These are phyloP conservation scores for Naja naja DNA, from an alignment of 2,113 vertebrate species.

Conservation along the genomic window DNA sequence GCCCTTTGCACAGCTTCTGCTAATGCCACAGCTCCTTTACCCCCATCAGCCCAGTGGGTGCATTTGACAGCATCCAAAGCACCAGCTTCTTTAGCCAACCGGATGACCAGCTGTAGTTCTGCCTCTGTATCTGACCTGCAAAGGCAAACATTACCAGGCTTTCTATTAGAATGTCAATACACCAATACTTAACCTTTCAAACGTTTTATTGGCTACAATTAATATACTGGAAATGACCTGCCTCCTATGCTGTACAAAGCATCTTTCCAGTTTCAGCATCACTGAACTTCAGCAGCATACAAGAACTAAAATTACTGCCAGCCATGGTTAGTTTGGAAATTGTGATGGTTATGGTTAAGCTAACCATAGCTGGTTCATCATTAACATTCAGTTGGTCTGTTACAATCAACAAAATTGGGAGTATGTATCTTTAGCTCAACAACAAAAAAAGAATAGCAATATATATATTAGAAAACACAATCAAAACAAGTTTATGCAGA, in stretches of 20 bases:
- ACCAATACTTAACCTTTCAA: not conserved
- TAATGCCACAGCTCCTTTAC: slow-evolving; percentile 82
- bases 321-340: not conserved
- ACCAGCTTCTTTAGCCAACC: slow-evolving; percentile 82
- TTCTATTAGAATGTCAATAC: not conserved
- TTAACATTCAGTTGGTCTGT: not conserved
- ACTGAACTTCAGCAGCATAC: not conserved
- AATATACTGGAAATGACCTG: not conserved
- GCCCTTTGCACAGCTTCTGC: slow-evolving; percentile 87
- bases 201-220: not conserved
- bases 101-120: slow-evolving; percentile 84
- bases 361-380: not conserved
- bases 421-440: no score
- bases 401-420: no score
- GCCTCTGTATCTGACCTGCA: slow-evolving; percentile 86
- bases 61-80: slow-evolving; percentile 91
- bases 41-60: slow-evolving; percentile 94
- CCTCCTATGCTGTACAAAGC: not conserved
- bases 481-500: no score
- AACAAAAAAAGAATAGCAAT: no score
- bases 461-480: no score
- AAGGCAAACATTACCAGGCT: not conserved
- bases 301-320: not conserved
- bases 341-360: not conserved
- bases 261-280: not conserved